Evolutionary conservation across 2,888 invertebrate species (phyloP).

Genomic region (Agrochola lota): DNA sequence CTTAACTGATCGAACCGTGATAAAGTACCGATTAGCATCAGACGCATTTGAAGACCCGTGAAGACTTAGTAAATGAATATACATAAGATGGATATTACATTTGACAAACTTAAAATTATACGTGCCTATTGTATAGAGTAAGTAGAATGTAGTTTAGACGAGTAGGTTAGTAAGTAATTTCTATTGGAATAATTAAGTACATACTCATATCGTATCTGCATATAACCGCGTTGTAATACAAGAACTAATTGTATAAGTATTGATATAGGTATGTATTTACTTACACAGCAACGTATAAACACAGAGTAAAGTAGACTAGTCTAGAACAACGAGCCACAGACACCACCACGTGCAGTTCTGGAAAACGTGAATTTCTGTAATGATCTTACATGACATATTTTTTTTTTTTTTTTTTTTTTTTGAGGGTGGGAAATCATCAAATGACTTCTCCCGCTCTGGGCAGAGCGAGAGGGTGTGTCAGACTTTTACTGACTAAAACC

Average conservation of each 20-base stretch:
- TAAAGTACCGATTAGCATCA: background rate
- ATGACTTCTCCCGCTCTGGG: too few relatives aligned
- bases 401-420: too few relatives aligned
- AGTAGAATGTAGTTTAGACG: background rate
- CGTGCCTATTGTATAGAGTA: background rate
- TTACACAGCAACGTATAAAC: background rate
- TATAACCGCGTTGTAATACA: conserved; percentile 33
- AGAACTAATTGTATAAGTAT: conserved; percentile 11
- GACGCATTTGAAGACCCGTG: background rate
- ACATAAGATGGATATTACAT: background rate
- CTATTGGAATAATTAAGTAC: conserved; percentile 7
- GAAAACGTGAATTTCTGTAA: conserved; percentile 53
- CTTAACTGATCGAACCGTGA: background rate
- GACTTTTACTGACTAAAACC: too few relatives aligned
- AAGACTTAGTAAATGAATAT: background rate
- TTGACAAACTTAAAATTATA: background rate
- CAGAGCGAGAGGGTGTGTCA: too few relatives aligned
- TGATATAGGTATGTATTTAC: conserved; percentile 6
- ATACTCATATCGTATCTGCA: conserved; percentile 19
- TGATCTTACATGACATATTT: conserved; percentile 12
- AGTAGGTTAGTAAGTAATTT: conserved; percentile 18
- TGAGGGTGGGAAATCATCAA: too few relatives aligned
- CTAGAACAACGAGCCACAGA: conserved; percentile 1
- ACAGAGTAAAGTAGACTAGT: too few relatives aligned
- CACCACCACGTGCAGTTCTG: conserved; percentile 21